Base-by-base conservation (phyloP, 2,113 vertebrate genomes). In the Gallinago paraguaiae region DNA sequence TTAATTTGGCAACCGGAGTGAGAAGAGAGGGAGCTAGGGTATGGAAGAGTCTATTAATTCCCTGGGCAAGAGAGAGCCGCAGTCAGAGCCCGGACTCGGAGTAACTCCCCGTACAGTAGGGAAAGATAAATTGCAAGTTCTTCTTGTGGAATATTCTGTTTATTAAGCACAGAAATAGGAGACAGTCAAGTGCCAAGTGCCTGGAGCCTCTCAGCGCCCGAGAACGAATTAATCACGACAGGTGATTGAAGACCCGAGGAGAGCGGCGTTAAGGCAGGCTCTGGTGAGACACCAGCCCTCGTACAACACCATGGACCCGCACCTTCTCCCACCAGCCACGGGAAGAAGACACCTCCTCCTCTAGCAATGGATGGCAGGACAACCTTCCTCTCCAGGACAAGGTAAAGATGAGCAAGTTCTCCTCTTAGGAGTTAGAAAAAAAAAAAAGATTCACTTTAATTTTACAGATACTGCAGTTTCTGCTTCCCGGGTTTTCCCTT, bases 1-100 rank as follows among this genome's bases (percentile, higher is more conserved):
- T 96, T 92, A 95, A 92, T 94, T 91, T 92, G 60, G 30, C 82
- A 93, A 45, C 82, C 30, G 4, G 60, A 77, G 43, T 23, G 19
- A 81, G 83, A 91, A 71, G 75, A 35, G 33, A 92, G 70, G 41
- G 64, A 86, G 81, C 51, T 63, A 24, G 39, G 60, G 60, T 45
- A 70, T 50, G 70, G 54, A 80, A 86, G 70, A 93, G 77, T 90
- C 91, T 94, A 94, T 91, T 94, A 94, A 95, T 95, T 96, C 95
- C 92, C 84, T 91, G 85, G 71, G 81, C 61, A 82, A 80, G 30
- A 70, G 50, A 86, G 25, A 92, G 54, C 28, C 0, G 7, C 37
- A 93, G 85, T 68, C 64, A 43, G 84, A 86, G 46, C 79, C 11
- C 0, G 90, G 82, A 88, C 64, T 12, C 1, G 0, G 53, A 83